These are phyloP conservation scores for Coregonus ussuriensis DNA, from an alignment of 2,797 vertebrate species.

Conservation along the genomic window DNA sequence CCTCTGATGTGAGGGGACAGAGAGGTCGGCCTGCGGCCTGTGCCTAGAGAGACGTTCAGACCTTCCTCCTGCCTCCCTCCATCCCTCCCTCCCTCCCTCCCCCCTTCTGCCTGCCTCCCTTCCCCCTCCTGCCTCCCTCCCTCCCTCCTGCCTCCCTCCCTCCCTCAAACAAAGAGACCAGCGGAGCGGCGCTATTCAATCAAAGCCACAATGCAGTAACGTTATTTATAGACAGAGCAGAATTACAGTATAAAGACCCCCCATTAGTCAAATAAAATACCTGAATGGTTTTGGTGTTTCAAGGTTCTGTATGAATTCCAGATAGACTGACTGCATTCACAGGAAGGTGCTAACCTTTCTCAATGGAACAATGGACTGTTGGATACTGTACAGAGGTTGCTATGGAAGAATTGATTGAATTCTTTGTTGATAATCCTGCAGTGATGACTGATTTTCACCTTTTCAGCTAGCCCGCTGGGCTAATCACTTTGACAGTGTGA, in stretches of 20 bases:
- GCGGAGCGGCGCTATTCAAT: background rate
- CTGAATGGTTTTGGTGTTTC: background rate
- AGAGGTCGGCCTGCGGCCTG: too few species aligned
- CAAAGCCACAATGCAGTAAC: background rate
- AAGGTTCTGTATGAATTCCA: background rate
- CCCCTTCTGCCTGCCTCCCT: background rate
- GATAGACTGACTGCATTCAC: too few species aligned
- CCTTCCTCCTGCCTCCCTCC: too few species aligned
- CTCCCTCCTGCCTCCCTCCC: too few species aligned
- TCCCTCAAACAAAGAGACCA: background rate
- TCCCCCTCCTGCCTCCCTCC: too few species aligned
- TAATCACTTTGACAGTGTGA: too few species aligned
- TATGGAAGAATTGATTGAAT: background rate
- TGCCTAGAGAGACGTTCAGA: too few species aligned
- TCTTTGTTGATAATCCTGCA: background rate
- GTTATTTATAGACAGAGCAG: background rate
- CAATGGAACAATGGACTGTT: background rate
- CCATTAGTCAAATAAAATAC: background rate
- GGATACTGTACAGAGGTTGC: background rate
- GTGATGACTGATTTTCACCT: background rate
- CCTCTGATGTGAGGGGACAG: constrained; percentile 47
- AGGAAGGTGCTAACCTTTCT: too few species aligned
- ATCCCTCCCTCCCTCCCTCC: background rate
- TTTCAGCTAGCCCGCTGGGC: background rate
- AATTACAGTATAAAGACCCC: background rate